phyloP scores from a whole-genome alignment of 2,797 vertebrate genomes.

The Hydrolagus colliei region DNA sequence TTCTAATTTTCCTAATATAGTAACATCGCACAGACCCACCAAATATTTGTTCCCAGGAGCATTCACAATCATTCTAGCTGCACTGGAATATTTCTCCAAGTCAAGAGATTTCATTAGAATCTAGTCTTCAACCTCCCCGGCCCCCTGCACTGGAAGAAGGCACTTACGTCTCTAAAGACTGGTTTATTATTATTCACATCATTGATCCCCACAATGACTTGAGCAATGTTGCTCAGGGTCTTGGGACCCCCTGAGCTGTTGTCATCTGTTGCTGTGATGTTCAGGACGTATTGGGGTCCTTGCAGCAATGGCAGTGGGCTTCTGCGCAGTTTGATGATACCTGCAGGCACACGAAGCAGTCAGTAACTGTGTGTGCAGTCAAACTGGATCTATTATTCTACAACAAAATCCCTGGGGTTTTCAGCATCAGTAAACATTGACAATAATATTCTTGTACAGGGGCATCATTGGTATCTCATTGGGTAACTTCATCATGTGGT shows the following conservation, averaged over 20 bases:
- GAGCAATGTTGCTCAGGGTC: conserved; percentile 74
- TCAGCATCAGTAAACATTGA: not conserved
- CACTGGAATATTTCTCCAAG: no score
- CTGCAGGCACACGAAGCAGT: conserved; percentile 43
- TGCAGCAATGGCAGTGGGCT: conserved; percentile 64
- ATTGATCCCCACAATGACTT: conserved; percentile 76
- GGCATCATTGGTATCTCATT: not conserved
- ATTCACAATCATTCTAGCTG: no score
- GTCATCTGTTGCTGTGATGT: conserved; percentile 77
- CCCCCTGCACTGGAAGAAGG: not conserved
- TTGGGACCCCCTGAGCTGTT: conserved; percentile 68
- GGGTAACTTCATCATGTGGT: not conserved
- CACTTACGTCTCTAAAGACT: conserved; percentile 68
- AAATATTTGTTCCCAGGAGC: no score
- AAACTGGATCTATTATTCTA: not conserved
- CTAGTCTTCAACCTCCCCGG: no score
- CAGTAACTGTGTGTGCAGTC: not conserved
- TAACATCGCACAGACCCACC: no score
- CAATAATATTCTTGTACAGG: not conserved
- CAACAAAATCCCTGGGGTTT: not conserved
- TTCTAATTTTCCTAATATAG: no score
- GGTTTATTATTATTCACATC: conserved; percentile 86
- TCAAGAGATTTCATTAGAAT: no score
- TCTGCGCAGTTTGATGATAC: conserved; percentile 73
- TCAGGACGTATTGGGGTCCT: conserved; percentile 67